phyloP scores from a whole-genome alignment of 1,140 invertebrate species.

The Dreissena polymorpha region DNA sequence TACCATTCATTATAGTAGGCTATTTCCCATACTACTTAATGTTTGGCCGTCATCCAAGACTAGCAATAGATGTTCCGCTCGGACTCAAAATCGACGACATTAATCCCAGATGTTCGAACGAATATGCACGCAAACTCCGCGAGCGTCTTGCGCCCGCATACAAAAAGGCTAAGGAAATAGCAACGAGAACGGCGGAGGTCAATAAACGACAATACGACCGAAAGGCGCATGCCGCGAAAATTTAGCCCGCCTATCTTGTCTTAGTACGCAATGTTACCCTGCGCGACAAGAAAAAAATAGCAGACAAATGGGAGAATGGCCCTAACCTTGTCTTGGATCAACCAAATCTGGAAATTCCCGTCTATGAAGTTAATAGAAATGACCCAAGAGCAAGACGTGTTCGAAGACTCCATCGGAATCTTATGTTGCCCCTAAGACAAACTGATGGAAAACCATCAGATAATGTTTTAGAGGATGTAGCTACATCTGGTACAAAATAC shows the following conservation, averaged over 20 bases:
- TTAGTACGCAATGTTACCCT: slow-evolving; percentile 1
- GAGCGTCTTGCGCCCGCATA: neutral
- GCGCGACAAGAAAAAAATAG: slow-evolving; percentile 5
- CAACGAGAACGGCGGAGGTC: neutral
- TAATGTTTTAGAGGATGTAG: no score
- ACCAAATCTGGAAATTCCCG: neutral
- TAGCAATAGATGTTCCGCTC: slow-evolving; percentile 1
- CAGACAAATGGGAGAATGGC: slow-evolving; percentile 14
- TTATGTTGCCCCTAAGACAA: no score
- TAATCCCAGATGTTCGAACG: neutral
- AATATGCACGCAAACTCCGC: neutral
- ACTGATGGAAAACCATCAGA: no score
- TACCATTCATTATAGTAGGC: slow-evolving; percentile 19
- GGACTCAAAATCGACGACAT: neutral
- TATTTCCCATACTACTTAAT: slow-evolving; percentile 8
- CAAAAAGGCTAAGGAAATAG: neutral
- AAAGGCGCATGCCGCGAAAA: neutral
- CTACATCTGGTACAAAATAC: no score
- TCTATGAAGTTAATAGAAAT: neutral
- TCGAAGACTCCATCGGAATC: no score
- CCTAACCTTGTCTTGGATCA: neutral
- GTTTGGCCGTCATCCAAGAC: neutral
- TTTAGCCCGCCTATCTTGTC: neutral
- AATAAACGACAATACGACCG: neutral
- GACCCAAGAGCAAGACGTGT: no score